Percentiles rank a stretch among this genome's conserved stretches.
Conservation (phyloP, 2,113 vertebrate species). For the Sterrhoptilus dennistouni region DNA sequence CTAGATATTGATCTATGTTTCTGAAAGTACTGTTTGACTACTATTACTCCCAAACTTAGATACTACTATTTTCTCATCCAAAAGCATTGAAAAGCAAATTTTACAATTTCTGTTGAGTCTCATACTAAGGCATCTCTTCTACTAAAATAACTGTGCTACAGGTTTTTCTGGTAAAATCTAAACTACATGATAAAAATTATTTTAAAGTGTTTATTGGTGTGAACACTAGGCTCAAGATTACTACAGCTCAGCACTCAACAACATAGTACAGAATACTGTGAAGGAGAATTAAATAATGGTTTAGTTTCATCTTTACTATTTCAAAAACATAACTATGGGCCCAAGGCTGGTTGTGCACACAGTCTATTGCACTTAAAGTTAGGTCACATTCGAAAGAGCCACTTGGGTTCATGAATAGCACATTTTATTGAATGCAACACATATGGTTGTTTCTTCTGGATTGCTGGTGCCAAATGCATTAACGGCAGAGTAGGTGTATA, state of each 20-base stretch:
- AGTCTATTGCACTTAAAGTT: background rate
- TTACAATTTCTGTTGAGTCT: background rate
- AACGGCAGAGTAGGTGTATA: background rate
- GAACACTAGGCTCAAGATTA: background rate
- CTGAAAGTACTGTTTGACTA: background rate
- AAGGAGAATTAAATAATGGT: background rate
- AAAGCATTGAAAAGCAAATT: background rate
- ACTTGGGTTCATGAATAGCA: fast-evolving
- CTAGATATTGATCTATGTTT: background rate
- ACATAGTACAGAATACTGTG: background rate
- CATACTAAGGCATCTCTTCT: background rate
- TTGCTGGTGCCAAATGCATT: background rate
- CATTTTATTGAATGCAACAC: background rate
- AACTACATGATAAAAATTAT: background rate
- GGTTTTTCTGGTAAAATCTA: background rate
- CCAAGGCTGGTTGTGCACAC: background rate
- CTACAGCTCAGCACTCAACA: background rate
- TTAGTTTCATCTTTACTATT: background rate
- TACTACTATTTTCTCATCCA: background rate
- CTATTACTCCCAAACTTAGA: background rate
- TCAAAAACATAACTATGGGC: background rate
- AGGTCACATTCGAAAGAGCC: background rate
- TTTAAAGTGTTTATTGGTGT: background rate
- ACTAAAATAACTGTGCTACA: background rate
- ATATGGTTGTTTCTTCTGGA: background rate